Evolutionary conservation across 1,140 invertebrate species (phyloP), one percentile per base, ranked within the genome.

Genomic region (Aphelenchoides avenae): DNA sequence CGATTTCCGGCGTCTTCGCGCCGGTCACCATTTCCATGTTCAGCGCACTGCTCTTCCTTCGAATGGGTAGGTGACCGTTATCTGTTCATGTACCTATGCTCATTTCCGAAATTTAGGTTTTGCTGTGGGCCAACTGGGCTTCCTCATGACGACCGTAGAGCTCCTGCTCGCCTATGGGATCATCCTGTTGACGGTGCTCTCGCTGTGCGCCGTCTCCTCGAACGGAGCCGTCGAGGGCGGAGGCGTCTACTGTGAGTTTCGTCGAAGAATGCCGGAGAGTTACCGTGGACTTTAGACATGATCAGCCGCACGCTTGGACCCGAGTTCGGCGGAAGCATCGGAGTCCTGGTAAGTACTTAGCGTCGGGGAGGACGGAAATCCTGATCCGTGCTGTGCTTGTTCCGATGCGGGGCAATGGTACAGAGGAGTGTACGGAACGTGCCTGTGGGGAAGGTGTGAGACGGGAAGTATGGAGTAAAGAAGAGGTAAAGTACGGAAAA

Each of bases 171-270:
- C 94, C 4, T 98, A 98, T 80, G 80, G 84, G 11, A 98, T 99
- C 75, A 83, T 99, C 40, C 74, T 95, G 0, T 89, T 95, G 74
- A 99, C 94, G 4, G 91, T 98, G 1, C 85, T 89, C 20, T 97
- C 92, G 4, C 89, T 99, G 42, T 97, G 93, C 81, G 93, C 94
- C 11, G 93, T 99, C 74, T 95, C 91, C 5, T 97, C 93, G 9
- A 99, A 99, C 83, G 94, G 94, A 33, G 93, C 93, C 47, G 87
- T 99, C 1, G 90, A 97, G 82, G 93, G 94, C 27, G 94, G 94
- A 11, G 94, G 94, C 40, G 91, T 92, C 50, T 99, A 99, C 77
- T 98, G 92, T 97, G 90, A 64, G 56, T 61, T 26, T 44, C 18
- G 34, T 36, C 34, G 18, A 13, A n/a, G 34, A 36, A 36, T 13